Evolutionary conservation across 2,113 vertebrate species (phyloP), one percentile per base, ranked within the genome.

Genomic region (Mugil cephalus): DNA sequence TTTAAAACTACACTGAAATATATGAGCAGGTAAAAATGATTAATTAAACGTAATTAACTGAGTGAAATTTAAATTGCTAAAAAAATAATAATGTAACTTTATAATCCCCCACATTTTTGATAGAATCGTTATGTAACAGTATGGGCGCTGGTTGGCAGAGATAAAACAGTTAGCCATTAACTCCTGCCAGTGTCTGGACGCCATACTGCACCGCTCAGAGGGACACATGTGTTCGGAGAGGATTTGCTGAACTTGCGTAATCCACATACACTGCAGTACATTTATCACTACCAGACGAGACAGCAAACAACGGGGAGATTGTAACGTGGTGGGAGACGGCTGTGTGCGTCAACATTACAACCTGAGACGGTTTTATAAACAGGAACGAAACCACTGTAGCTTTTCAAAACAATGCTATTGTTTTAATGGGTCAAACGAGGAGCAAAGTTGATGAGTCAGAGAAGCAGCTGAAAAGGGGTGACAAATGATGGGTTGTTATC

Each of bases 141-240:
- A 40, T 19, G 1, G 34, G 8, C 18, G 45, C 40, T 43, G 11
- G 53, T 30, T 15, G 35, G n/a, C 46, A 50, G 53, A 84, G 59
- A 78, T 69, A 55, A 71, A 11, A 52, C n/a, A 1, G 88, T 84
- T 84, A 69, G 36, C 6, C n/a, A 85, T 86, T 89, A 89, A 88
- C 76, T 46, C 18, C 9, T 30, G 52, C 58, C 47, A 17, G 10
- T 15, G 43, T 8, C 24, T 46, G 24, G 60, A 63, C 24, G n/a
- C 7, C 11, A n/a, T 40, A 4, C 46, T 21, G 38, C 6, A 21
- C 47, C 45, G n/a, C 40, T 50, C 56, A 5, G 34, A 15, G 19
- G 55, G 40, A 14, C 43, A 10, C 34, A 38, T 53, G 45, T 55
- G 50, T 54, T 13, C 13, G 12, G 19, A 13, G 17, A 43, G 40